These are phyloP conservation scores for Cassiopea xamachana DNA, from an alignment of 30 jellyfish, hydroid and myxozoan genomes.

Conservation along the genomic window DNA sequence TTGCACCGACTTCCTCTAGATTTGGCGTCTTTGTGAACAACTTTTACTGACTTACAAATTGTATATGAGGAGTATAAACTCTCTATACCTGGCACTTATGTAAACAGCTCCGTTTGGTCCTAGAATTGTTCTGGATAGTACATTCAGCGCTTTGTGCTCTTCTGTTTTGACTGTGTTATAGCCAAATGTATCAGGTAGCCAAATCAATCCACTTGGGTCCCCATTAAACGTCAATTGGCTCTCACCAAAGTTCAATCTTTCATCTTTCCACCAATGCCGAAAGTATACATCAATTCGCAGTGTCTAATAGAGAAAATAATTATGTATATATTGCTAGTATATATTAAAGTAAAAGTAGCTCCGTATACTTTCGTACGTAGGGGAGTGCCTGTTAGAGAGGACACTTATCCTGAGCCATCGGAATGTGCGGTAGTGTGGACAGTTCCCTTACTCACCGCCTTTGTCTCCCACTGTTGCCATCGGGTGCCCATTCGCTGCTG, in stretches of 20 bases:
- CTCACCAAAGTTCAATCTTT: slow-evolving; percentile 39
- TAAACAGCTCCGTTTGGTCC: slow-evolving; percentile 68
- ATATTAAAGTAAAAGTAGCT: too few relatives aligned
- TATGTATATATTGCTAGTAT: background rate
- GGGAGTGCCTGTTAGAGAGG: too few relatives aligned
- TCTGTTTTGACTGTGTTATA: slow-evolving; percentile 26
- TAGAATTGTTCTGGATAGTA: slow-evolving; percentile 38
- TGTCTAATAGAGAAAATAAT: slow-evolving; percentile 31
- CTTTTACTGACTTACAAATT: too few relatives aligned
- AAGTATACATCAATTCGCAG: slow-evolving; percentile 48
- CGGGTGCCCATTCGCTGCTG: too few relatives aligned
- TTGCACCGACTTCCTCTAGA: too few relatives aligned
- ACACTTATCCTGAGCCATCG: too few relatives aligned
- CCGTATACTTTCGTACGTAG: too few relatives aligned
- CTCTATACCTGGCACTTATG: slow-evolving; percentile 48
- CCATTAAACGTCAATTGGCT: slow-evolving; percentile 33
- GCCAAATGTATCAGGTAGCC: slow-evolving; percentile 73
- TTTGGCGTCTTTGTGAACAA: too few relatives aligned
- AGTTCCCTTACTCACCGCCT: too few relatives aligned
- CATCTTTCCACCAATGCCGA: slow-evolving; percentile 71
- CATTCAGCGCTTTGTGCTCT: slow-evolving; percentile 34
- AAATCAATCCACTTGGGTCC: slow-evolving; percentile 30
- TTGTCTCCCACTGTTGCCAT: too few relatives aligned
- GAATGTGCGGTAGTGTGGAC: too few relatives aligned
- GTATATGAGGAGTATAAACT: too few relatives aligned